Base-by-base conservation (phyloP, 2,888 invertebrate genomes). In the Malthinus flaveolus region DNA sequence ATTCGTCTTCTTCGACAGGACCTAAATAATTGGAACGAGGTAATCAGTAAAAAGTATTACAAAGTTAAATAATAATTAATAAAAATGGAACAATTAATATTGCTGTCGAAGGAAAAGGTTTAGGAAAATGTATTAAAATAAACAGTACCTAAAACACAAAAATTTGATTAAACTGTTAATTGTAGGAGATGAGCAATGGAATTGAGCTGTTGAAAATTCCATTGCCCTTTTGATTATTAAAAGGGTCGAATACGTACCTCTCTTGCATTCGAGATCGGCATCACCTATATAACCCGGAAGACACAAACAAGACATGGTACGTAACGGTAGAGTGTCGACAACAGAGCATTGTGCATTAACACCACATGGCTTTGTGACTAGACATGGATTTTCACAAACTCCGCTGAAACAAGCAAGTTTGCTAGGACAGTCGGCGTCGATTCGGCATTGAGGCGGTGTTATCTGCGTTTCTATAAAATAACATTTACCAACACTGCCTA, bases 271-370 rank as follows among this genome's bases (percentile, higher is more conserved):
- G 62, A 89, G 84, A 67, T 93, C 91, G 7, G 95, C 93, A 77
- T 95, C 93, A 65, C 95, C 95, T 66, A 89, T 84, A 69, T 87
- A 90, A 61, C 93, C 93, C 59, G 87, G 87, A 61, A 90, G 84
- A 74, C 95, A 95, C 72, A 90, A 87, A 75, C 95, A 95, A 58
- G 91, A 87, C 86, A 95, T 91, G 6, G 93, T 93, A 67, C 94
- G 85, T 79, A 93, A 84, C 5, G 95, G 95, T 63, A 94, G 79
- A 0, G 93, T 92, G 72, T 94, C 90, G 15, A 93, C 87, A 7
- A 95, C 94, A 7, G 87, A 85, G 74, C 95, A 95, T 66, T 88
- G 84, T 0, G 95, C 93, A 73, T 90, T 88, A 34, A 81, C 74
- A 10, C 93, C 93, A 72, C 93, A 95, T 0, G 94, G 92, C 72